phyloP scores from a whole-genome alignment of 92 coral and sea anemone species.

The Zoanthus gigantus region DNA sequence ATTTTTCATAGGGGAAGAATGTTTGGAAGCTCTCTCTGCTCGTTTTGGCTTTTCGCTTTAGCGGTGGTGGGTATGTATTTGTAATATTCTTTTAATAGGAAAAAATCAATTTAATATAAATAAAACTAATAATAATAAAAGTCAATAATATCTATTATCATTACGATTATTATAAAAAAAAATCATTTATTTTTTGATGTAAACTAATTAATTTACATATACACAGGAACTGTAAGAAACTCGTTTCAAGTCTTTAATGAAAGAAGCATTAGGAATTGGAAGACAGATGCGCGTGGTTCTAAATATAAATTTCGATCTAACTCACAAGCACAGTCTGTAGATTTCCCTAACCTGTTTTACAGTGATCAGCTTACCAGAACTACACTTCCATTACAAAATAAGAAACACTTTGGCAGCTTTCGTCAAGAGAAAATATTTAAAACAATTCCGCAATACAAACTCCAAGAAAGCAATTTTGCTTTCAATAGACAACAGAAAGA shows the following conservation, averaged over 20 bases:
- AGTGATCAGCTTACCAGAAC: neutral
- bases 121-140: too few species aligned
- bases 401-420: neutral
- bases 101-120: too few species aligned
- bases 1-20: too few species aligned
- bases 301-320: neutral
- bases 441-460: neutral
- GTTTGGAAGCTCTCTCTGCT: too few species aligned
- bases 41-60: too few species aligned
- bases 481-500: neutral
- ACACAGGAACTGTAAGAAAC: neutral
- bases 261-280: neutral
- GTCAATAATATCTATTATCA: too few species aligned
- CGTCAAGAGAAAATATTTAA: neutral
- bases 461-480: neutral
- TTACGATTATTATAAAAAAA: too few species aligned
- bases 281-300: neutral
- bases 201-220: neutral
- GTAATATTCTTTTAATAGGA: too few species aligned
- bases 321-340: neutral
- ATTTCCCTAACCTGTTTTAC: neutral
- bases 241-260: neutral
- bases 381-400: neutral
- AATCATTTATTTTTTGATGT: too few species aligned
- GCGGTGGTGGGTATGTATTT: too few species aligned